A percentile compares a stretch with the other conserved stretches of the same genome.
These are phyloP conservation scores for Dicycla oo DNA, from an alignment of 2,888 invertebrate genomes.

Conservation along the genomic window DNA sequence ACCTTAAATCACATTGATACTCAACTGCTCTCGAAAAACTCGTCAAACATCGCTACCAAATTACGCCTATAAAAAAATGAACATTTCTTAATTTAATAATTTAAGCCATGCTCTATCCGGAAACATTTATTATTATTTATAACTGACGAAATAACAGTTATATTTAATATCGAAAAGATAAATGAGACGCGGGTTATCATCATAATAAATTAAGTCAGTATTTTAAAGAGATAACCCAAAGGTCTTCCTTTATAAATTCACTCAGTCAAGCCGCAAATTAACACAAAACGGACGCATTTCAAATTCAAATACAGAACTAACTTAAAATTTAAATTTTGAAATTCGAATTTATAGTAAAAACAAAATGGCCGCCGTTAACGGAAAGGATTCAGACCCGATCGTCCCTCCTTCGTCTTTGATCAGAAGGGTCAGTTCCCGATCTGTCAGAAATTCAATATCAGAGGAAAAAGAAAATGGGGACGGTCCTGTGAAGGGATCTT, in stretches of 20 bases:
- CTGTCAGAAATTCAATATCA: slow-evolving; percentile 85
- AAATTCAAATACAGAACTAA: slow-evolving; percentile 32
- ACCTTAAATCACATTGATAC: slow-evolving; percentile 45
- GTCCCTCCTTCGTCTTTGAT: slow-evolving; percentile 87
- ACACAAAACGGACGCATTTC: slow-evolving; percentile 63
- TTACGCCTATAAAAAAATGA: not conserved
- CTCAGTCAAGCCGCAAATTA: slow-evolving; percentile 62
- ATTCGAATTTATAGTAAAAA: slow-evolving; percentile 56
- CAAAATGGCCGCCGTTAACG: slow-evolving; percentile 84
- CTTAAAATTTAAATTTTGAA: slow-evolving; percentile 27
- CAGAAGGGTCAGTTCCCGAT: slow-evolving; percentile 84
- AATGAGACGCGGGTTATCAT: slow-evolving; percentile 54
- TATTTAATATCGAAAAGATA: slow-evolving; percentile 47
- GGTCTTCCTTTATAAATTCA: slow-evolving; percentile 49
- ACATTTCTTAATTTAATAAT: not conserved
- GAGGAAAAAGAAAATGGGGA: slow-evolving; percentile 86
- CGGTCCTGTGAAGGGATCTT: slow-evolving; percentile 76
- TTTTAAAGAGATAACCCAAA: slow-evolving; percentile 66
- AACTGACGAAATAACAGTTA: slow-evolving; percentile 51
- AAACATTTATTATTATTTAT: slow-evolving; percentile 33
- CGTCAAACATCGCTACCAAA: slow-evolving; percentile 4
- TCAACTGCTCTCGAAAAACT: slow-evolving; percentile 1
- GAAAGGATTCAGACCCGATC: slow-evolving; percentile 81
- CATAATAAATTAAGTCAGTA: slow-evolving; percentile 58
- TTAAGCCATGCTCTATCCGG: slow-evolving; percentile 8